phyloP scores from a whole-genome alignment of 2,113 vertebrate genomes.

The Alces alces region DNA sequence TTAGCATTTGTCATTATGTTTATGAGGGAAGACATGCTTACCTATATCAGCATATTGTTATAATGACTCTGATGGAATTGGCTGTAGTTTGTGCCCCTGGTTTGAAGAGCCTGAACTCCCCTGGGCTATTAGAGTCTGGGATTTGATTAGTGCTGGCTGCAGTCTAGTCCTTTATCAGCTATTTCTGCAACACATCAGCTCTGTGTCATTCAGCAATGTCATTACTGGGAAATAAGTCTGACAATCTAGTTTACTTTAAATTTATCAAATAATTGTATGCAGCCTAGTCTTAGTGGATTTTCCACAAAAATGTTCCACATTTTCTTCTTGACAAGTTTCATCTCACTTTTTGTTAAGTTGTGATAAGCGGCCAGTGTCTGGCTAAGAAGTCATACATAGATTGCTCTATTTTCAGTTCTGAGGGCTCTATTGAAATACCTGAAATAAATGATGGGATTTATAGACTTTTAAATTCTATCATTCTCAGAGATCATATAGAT shows the following conservation, averaged over 20 bases:
- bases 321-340: conserved; percentile 46
- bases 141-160: conserved; percentile 58
- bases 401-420: background rate
- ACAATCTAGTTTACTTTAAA: conserved; percentile 55
- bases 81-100: background rate
- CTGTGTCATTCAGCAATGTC: conserved; percentile 33
- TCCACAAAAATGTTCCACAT: background rate
- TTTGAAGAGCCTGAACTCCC: conserved; percentile 28
- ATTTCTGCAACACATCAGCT: conserved; percentile 46
- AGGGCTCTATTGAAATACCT: background rate
- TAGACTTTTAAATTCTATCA: background rate
- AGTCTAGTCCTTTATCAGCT: conserved; percentile 47
- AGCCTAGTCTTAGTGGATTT: conserved; percentile 5
- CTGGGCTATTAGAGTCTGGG: conserved; percentile 18
- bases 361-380: conserved; percentile 37
- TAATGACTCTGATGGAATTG: conserved; percentile 15
- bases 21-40: background rate
- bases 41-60: background rate
- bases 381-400: background rate
- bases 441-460: background rate
- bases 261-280: conserved; percentile 59
- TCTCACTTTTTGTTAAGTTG: conserved; percentile 44
- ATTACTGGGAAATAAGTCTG: conserved; percentile 51
- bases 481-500: background rate
- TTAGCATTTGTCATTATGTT: background rate